Base-by-base conservation (phyloP, 1,140 invertebrate genomes). In the Halotydeus destructor region DNA sequence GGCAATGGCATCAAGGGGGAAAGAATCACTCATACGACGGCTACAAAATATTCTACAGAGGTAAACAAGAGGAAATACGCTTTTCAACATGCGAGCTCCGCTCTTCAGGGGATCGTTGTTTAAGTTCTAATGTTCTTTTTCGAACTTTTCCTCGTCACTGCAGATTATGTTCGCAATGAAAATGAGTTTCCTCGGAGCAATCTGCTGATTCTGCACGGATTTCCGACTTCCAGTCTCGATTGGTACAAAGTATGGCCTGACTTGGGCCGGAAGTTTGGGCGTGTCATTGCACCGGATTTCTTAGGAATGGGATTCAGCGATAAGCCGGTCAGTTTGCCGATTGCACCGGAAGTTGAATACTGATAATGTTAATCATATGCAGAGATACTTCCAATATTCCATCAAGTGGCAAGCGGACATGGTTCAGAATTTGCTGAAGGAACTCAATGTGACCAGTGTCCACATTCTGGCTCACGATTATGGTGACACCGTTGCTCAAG, bases 401-500 rank as follows among this genome's bases (percentile, higher is more conserved):
- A 54, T 62, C 5, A 46, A 48, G 31, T 57, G 60, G 39, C 60
- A 61, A 47, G 52, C 58, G 21, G 53, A 60, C 35, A 55, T 60
- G 24, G 51, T 52, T 1, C 48, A 54, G 27, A 51, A 59, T 35
- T 53, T 60, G 16, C 46, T 53, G 0, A 48, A 54, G 22, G 24
- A 44, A 5, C 27, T 50, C 8, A 28, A 31, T 16, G 41, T 60
- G 2, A 42, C 41, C 1, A 25, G 49, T 8, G 46, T 55, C 21
- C 60, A 60, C 44, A 23, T 62, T 1, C 36, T 61, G 38, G 48
- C 57, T 32, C 60, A 62, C 52, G 60, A 62, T 49, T 57, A 59
- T 43, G 59, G 59, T 12, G 60, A 61, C 47, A 58, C 59, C 16
- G 57, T 61, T 26, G 56, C 57, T 19, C 51, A 57, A 41, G 60